These are phyloP conservation scores for Gambusia holbrooki DNA, from an alignment of 2,113 vertebrate genomes.

Conservation along the genomic window DNA sequence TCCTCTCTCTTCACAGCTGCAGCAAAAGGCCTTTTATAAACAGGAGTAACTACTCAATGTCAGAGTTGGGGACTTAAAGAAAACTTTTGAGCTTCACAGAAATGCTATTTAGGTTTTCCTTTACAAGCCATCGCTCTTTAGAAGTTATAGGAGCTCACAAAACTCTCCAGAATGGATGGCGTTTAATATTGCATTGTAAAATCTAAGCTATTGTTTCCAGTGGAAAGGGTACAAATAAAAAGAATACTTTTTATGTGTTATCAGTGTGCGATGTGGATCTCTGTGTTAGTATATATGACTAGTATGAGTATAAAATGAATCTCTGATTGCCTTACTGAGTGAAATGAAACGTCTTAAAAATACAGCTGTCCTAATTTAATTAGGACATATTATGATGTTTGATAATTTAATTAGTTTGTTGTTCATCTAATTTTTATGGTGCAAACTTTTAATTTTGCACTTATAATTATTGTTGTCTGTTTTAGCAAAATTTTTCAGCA, in stretches of 20 bases:
- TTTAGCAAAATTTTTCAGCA: neutral
- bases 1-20: slow-evolving; percentile 46
- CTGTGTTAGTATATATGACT: neutral
- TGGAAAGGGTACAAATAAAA: too few species aligned
- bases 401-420: neutral
- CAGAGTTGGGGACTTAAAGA: slow-evolving; percentile 38
- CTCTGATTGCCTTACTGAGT: neutral
- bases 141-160: neutral
- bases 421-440: neutral
- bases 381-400: neutral
- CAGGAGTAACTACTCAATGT: slow-evolving; percentile 50
- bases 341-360: neutral
- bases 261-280: neutral
- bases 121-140: neutral
- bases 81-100: slow-evolving; percentile 39
- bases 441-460: too few species aligned
- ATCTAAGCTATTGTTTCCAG: neutral
- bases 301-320: neutral
- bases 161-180: neutral
- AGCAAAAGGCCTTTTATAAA: slow-evolving; percentile 55
- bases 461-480: neutral
- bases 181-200: neutral
- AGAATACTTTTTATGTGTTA: neutral
- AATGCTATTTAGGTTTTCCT: slow-evolving; percentile 13
- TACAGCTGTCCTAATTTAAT: neutral